Conservation (phyloP, 2,113 vertebrate genomes). For the Proterorhinus semilunaris region DNA sequence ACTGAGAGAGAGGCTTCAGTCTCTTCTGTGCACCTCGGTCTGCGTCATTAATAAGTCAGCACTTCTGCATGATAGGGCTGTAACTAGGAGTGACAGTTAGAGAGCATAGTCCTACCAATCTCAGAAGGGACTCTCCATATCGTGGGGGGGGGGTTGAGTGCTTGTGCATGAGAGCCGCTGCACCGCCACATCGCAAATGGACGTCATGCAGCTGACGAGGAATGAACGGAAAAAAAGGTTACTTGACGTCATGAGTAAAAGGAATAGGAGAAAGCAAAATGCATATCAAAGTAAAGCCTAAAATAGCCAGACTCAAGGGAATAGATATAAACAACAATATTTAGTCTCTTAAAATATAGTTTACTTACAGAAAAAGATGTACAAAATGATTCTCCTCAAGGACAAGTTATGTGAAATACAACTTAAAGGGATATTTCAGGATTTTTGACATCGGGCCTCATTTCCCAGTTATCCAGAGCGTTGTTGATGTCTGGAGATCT, state of each 20-base stretch:
- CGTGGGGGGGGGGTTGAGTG: background rate
- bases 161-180: background rate
- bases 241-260: constrained; percentile 45
- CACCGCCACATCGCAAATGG: constrained; percentile 41
- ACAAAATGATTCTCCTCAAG: background rate
- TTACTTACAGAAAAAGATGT: background rate
- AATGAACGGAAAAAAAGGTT: constrained; percentile 18
- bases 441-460: too few relatives aligned
- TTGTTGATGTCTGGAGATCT: too few relatives aligned
- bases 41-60: constrained; percentile 71
- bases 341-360: too few relatives aligned
- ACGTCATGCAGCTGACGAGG: constrained; percentile 47
- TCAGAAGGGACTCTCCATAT: constrained; percentile 42
- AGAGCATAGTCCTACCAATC: constrained; percentile 59
- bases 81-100: constrained; percentile 71
- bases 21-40: constrained; percentile 57
- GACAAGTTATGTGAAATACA: too few relatives aligned
- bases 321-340: too few relatives aligned
- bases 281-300: background rate
- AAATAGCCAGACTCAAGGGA: too few relatives aligned
- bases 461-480: too few relatives aligned
- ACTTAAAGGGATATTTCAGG: too few relatives aligned
- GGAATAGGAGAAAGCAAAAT: constrained; percentile 3
- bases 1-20: constrained; percentile 43
- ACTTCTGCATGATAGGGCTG: constrained; percentile 71